Evolutionary conservation across 2,888 invertebrate genomes (phyloP).

Genomic region (Andrena praecox): DNA sequence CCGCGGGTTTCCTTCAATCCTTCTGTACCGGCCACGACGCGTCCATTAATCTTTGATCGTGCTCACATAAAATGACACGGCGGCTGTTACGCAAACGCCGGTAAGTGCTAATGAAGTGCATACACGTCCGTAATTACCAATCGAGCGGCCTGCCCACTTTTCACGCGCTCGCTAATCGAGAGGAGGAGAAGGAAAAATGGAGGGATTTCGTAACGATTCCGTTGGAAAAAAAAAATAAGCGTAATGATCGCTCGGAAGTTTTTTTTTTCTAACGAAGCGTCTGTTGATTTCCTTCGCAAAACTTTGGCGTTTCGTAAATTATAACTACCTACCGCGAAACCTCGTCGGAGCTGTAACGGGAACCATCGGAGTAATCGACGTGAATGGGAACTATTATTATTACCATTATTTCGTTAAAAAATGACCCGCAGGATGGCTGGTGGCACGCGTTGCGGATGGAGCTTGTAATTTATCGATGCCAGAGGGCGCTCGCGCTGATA

Average conservation of each 20-base stretch:
- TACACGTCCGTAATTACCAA: constrained; percentile 81
- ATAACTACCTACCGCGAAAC: neutral
- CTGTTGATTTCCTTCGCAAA: constrained; percentile 9
- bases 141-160: constrained; percentile 78
- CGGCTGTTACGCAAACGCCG: constrained; percentile 79
- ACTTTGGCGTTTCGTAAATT: neutral
- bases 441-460: neutral
- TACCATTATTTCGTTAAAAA: neutral
- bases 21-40: constrained; percentile 72
- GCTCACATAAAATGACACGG: constrained; percentile 80
- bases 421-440: no score
- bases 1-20: constrained; percentile 74
- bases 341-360: neutral
- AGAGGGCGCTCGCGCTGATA: neutral
- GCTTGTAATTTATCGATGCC: constrained; percentile 6
- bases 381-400: neutral
- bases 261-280: neutral
- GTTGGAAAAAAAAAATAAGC: constrained; percentile 34
- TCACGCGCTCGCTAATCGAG: constrained; percentile 68
- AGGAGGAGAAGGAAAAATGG: constrained; percentile 51
- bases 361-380: neutral
- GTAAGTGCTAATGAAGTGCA: constrained; percentile 83
- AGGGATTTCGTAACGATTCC: constrained; percentile 68
- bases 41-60: constrained; percentile 81
- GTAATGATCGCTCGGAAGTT: neutral